These are phyloP conservation scores for Onychostruthus taczanowskii DNA, from an alignment of 2,113 vertebrate species.

Conservation along the genomic window DNA sequence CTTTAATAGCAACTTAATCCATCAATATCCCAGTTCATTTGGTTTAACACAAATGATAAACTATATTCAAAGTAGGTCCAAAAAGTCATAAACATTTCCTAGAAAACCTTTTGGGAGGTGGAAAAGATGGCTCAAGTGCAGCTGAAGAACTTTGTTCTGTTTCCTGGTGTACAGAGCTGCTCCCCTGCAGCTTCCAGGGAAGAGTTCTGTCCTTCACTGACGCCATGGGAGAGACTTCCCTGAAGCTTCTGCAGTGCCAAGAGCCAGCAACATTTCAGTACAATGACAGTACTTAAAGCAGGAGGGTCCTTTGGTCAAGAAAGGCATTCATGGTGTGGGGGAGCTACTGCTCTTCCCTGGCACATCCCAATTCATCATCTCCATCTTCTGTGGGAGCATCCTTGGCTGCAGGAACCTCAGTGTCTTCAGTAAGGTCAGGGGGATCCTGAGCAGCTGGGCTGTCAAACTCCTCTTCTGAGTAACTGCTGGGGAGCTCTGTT, in stretches of 20 bases:
- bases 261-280: neutral
- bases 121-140: neutral
- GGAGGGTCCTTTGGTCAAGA: rapidly evolving
- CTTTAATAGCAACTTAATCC: neutral
- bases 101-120: rapidly evolving
- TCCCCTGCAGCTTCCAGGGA: neutral
- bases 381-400: neutral
- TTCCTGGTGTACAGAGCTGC: rapidly evolving
- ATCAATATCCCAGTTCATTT: neutral
- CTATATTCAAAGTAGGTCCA: neutral
- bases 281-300: neutral
- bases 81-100: neutral
- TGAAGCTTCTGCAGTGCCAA: neutral
- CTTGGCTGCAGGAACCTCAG: neutral
- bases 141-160: neutral
- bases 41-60: neutral
- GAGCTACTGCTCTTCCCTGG: neutral
- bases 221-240: rapidly evolving
- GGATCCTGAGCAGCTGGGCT: neutral
- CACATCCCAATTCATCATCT: neutral
- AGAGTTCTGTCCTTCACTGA: neutral
- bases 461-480: neutral
- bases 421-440: neutral
- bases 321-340: neutral
- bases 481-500: constrained; percentile 17